Evolutionary conservation across 2,888 invertebrate genomes (phyloP), one percentile per base, ranked within the genome.

Genomic region (Mythimna impura): DNA sequence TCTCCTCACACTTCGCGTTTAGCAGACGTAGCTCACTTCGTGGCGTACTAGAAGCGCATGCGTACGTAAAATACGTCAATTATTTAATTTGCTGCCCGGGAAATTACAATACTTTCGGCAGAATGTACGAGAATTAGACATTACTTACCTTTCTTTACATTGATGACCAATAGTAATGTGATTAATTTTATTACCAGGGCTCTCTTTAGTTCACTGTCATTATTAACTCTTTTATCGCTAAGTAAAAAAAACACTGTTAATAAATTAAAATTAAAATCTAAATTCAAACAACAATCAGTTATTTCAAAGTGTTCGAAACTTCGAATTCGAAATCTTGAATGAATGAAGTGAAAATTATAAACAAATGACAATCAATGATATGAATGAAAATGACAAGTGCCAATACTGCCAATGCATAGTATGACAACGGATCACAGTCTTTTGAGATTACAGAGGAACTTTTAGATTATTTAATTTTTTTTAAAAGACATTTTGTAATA

Each of bases 1-100:
- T 67, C 75, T 78, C 64, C 52, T 75, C 76, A 61, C 80, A 73
- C 71, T 73, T 67, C 71, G 66, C 79, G 72, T 76, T 75, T 25
- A 66, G 30, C 71, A 68, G 76, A 81, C 66, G 91, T 83, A 73
- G 88, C 93, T 93, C 87, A 93, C 94, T 94, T 93, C 93, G 91
- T 83, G 77, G 74, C 82, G 87, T 67, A 87, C 83, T 81, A 67
- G 81, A 81, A 76, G 91, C 94, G 94, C 94, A 92, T 94, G 94
- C 94, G 94, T 91, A 83, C 73, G 73, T 81, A 78, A 25, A 87
- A 87, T 83, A 89, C 89, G 91, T 92, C 93, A 92, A 92, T 93
- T 92, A 89, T 90, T 90, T 88, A 92, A 92, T 92, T 88, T 86
- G 86, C 73, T 86, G 62, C 87, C 91, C 92, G 92, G 92, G 91